Evolutionary conservation across 2,888 invertebrate species (phyloP).

Genomic region (Luperina testacea): DNA sequence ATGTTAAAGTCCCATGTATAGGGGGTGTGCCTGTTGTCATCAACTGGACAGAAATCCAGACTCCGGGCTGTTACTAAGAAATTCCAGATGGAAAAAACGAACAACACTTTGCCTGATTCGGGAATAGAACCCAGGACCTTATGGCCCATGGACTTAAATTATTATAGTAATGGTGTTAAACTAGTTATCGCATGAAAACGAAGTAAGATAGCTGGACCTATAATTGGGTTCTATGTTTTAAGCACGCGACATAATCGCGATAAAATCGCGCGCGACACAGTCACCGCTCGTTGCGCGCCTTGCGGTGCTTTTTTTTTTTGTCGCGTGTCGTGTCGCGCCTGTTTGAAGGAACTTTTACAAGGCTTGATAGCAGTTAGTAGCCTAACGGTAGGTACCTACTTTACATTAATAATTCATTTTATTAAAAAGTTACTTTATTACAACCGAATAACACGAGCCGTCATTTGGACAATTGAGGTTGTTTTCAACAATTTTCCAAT

Average conservation of each 20-base stretch:
- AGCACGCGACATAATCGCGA: too few species aligned
- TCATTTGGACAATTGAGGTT: not conserved
- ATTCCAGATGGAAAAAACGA: not conserved
- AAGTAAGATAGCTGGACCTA: too few species aligned
- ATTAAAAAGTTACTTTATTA: not conserved
- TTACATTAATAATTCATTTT: not conserved
- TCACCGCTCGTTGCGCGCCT: too few species aligned
- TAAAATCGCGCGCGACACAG: too few species aligned
- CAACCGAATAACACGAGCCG: not conserved
- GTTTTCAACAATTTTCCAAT: slow-evolving; percentile 1
- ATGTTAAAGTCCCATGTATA: too few species aligned
- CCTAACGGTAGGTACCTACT: too few species aligned
- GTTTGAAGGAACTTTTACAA: not conserved
- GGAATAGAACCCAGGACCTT: not conserved
- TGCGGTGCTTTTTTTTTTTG: too few species aligned
- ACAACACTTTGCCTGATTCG: not conserved
- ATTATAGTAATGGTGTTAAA: not conserved
- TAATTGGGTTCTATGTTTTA: too few species aligned
- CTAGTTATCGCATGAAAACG: too few species aligned
- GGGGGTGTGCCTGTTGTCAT: too few species aligned
- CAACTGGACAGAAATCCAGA: too few species aligned
- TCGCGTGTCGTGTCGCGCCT: too few species aligned
- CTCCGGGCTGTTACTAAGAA: not conserved
- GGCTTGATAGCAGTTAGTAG: not conserved
- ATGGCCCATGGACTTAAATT: not conserved